Percentiles rank a stretch among this genome's conserved stretches.
Conservation (phyloP, 1,140 invertebrate genomes). For the Plutomurus gul region DNA sequence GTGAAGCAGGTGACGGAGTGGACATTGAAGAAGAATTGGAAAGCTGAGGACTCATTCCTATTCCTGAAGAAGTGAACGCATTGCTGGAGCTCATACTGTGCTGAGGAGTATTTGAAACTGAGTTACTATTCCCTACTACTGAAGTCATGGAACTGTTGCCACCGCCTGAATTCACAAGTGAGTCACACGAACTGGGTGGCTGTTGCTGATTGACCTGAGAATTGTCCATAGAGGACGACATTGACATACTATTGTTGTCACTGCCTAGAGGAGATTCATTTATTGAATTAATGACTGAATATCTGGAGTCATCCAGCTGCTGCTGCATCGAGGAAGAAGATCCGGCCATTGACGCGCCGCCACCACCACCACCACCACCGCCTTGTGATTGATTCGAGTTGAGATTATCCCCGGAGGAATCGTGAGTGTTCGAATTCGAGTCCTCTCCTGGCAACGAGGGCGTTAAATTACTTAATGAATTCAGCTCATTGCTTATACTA, state of each 20-base stretch:
- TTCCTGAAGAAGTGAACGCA: not conserved
- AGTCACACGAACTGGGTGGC: not conserved
- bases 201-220: conserved; percentile 40
- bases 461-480: not conserved
- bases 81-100: conserved; percentile 1
- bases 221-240: conserved; percentile 39
- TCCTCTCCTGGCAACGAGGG: not conserved
- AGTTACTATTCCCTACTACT: conserved; percentile 37
- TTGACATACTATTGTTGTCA: conserved; percentile 36
- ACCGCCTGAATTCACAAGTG: conserved; percentile 11
- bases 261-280: conserved; percentile 40
- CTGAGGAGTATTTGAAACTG: conserved; percentile 19
- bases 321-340: not conserved
- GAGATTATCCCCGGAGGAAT: conserved; percentile 12
- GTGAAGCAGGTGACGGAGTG: not conserved
- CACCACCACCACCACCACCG: no score
- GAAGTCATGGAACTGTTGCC: conserved; percentile 33
- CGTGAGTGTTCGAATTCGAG: not conserved
- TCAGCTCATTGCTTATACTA: not conserved
- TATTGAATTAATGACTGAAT: conserved; percentile 30
- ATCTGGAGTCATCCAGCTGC: conserved; percentile 1
- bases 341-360: not conserved
- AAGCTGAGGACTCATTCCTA: conserved; percentile 8
- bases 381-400: conserved; percentile 24
- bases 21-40: not conserved